Conservation (phyloP, 2,113 vertebrate species). For the Todiramphus saurophagus region DNA sequence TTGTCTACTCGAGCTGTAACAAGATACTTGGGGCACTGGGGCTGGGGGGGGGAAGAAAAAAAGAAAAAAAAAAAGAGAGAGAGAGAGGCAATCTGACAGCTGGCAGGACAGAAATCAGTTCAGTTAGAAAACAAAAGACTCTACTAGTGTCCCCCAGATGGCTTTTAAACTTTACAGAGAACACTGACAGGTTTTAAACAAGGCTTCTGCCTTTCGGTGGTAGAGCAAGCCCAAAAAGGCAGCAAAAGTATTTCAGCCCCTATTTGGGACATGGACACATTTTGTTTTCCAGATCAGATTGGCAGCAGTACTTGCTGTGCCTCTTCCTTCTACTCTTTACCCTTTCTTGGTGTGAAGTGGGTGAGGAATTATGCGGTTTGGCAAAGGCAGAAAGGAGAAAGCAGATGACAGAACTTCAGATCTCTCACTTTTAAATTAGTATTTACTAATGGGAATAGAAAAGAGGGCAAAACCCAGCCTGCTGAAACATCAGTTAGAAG, state of each 20-base stretch:
- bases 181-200: slow-evolving; percentile 28
- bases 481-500: slow-evolving; percentile 4
- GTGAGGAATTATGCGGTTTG: slow-evolving; percentile 12
- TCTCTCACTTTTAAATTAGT: slow-evolving; percentile 10
- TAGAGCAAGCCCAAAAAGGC: slow-evolving; percentile 50
- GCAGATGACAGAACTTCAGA: slow-evolving; percentile 33
- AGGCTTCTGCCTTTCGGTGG: not conserved
- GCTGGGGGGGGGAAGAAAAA: not conserved
- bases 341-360: slow-evolving; percentile 61
- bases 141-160: not conserved
- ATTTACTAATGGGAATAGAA: slow-evolving; percentile 26
- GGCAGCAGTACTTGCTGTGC: not conserved
- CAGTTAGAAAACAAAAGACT: not conserved
- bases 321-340: slow-evolving; percentile 54
- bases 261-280: slow-evolving; percentile 54
- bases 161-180: not conserved
- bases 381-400: slow-evolving; percentile 19
- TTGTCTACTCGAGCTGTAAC: not conserved
- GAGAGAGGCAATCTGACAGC: not conserved
- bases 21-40: not conserved
- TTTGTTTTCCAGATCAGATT: slow-evolving; percentile 55
- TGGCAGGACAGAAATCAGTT: not conserved
- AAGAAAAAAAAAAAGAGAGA: no score
- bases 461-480: not conserved
- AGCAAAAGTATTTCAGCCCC: slow-evolving; percentile 45